Conservation (phyloP, 1,140 invertebrate genomes). For the Reticulitermes speratus region DNA sequence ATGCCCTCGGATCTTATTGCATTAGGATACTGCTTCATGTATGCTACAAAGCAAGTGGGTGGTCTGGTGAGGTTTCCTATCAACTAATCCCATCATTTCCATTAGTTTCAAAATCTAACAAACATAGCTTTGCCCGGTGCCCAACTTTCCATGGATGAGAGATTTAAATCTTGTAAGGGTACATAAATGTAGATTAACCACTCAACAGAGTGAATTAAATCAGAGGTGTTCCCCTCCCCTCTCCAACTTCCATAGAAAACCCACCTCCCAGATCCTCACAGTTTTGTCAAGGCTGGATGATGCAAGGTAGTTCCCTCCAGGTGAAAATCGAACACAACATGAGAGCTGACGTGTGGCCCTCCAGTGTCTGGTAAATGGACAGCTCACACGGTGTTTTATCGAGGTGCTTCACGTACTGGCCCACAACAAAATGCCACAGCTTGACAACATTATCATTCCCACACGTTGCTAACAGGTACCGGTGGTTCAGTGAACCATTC, state of each 20-base stretch:
- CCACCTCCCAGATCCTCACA: conserved; percentile 66
- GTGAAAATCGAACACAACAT: conserved; percentile 63
- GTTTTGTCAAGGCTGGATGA: conserved; percentile 70
- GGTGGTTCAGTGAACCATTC: background rate
- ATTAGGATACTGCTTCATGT: too few species aligned
- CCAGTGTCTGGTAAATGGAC: conserved; percentile 39
- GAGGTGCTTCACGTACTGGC: conserved; percentile 31
- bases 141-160: too few species aligned
- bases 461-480: conserved; percentile 62
- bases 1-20: too few species aligned
- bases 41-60: too few species aligned
- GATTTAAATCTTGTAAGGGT: too few species aligned
- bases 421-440: conserved; percentile 61
- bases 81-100: too few species aligned
- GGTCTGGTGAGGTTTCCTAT: too few species aligned
- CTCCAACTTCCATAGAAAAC: background rate
- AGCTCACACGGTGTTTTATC: conserved; percentile 35
- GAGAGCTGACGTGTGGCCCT: conserved; percentile 54
- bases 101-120: too few species aligned
- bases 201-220: too few species aligned
- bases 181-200: too few species aligned
- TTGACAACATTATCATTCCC: conserved; percentile 74
- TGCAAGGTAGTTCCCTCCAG: conserved; percentile 58
- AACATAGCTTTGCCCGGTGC: too few species aligned
- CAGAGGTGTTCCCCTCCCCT: too few species aligned